A percentile compares a stretch with the other conserved stretches of the same genome.
These are phyloP conservation scores for Pseudobourletiella spinata DNA, from an alignment of 1,140 invertebrate genomes.

Conservation along the genomic window DNA sequence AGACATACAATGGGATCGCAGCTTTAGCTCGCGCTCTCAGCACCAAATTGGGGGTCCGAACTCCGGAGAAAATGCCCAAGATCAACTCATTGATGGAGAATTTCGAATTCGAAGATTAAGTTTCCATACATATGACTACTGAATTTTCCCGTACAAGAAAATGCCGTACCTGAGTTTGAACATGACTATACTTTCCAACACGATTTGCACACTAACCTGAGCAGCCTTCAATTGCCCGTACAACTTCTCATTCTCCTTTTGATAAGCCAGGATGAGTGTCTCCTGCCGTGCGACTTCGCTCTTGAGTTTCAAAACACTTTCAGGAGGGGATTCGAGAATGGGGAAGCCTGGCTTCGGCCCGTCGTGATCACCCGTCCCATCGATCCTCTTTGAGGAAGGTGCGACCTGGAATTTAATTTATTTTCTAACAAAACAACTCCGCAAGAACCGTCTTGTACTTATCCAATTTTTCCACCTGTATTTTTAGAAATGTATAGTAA, in stretches of 20 bases:
- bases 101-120: no score
- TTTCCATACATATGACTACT: no score
- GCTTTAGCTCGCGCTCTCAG: slow-evolving; percentile 50
- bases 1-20: slow-evolving; percentile 73
- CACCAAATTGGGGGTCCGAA: not conserved
- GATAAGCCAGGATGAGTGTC: slow-evolving; percentile 15
- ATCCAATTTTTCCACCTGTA: no score
- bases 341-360: not conserved
- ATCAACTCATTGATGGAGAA: no score
- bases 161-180: no score
- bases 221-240: slow-evolving; percentile 12
- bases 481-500: no score
- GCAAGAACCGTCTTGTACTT: no score
- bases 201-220: no score
- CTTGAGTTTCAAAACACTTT: slow-evolving; percentile 11
- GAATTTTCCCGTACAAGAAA: no score
- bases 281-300: slow-evolving; percentile 19
- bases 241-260: slow-evolving; percentile 23
- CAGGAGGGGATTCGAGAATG: not conserved
- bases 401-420: not conserved
- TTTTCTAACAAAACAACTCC: no score
- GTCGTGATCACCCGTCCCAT: slow-evolving; percentile 2
- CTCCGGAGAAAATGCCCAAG: not conserved
- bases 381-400: not conserved
- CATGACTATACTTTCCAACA: no score